Percentiles rank a stretch among this genome's conserved stretches.
phyloP scores from a whole-genome alignment of 1,140 invertebrate species.

The Centruroides vittatus region DNA sequence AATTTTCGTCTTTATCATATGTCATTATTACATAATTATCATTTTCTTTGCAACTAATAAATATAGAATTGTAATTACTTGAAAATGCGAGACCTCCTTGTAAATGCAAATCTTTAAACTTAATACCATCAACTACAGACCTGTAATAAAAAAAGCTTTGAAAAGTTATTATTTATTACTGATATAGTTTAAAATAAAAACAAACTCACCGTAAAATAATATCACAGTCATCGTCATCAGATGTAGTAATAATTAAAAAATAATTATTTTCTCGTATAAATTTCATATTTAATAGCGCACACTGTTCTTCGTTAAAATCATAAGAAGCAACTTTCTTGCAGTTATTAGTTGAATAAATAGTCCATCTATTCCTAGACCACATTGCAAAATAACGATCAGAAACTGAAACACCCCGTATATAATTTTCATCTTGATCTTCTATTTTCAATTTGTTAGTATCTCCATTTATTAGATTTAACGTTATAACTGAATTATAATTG shows the following conservation, averaged over 20 bases:
- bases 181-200: too few relatives aligned
- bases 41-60: not conserved
- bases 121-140: too few relatives aligned
- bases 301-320: not conserved
- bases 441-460: conserved; percentile 7
- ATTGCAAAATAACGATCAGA: not conserved
- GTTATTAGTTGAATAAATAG: conserved; percentile 14
- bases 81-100: too few relatives aligned
- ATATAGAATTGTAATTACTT: too few relatives aligned
- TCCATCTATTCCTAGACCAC: conserved; percentile 7
- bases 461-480: conserved; percentile 14
- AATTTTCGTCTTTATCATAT: not conserved
- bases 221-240: too few relatives aligned
- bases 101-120: too few relatives aligned
- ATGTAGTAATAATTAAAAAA: not conserved
- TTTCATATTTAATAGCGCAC: not conserved
- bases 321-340: conserved; percentile 10
- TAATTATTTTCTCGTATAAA: not conserved
- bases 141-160: too few relatives aligned
- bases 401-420: not conserved
- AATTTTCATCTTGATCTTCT: not conserved
- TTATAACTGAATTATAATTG: conserved; percentile 55
- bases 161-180: too few relatives aligned
- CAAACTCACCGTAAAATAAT: too few relatives aligned
- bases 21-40: not conserved